Evolutionary conservation across 2,113 vertebrate species (phyloP), one percentile per base, ranked within the genome.

Genomic region (Myotis brandtii): DNA sequence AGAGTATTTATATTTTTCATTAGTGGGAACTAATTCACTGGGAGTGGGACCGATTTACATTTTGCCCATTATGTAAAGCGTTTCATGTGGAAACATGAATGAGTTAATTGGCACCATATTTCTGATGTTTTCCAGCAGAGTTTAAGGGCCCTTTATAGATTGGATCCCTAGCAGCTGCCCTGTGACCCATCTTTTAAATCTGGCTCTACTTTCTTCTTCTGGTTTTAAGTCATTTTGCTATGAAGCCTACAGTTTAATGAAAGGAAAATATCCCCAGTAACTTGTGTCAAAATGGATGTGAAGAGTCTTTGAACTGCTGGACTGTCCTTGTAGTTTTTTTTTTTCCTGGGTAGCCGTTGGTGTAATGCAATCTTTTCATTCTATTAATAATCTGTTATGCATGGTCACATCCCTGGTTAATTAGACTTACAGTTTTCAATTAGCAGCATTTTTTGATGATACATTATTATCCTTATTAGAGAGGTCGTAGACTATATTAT

Each of bases 331-430:
- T 96, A 91, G 86, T 54, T 92, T 97, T 93, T 94, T 81, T 76
- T 76, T 27, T 40, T 62, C 9, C 87, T 83, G 94, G 91, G 54
- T 86, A 95, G 91, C 82, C 76, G 79, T 94, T 93, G 89, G 79
- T 93, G n/a, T 81, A 95, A 97, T 89, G 89, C 25, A 34, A 27
- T 94, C 96, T 95, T 96, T 96, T 93, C 75, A 76, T 97, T 97
- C 82, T 94, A 16, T 96, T 97, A 97, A 92, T 97, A 96, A 96
- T 95, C 88, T n/a, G 94, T 93, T 97, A 96, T 96, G 97, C 97
- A 94, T 96, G 95, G 92, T 91, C 90, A 93, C 40, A 88, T 70
- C 8, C 82, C 80, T 97, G 46, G 43, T 93, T 98, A 97, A 97
- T 98, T 97, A 97, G 93, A 95, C 32, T 79, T 93, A 76, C 0